Evolutionary conservation across 1,140 invertebrate genomes (phyloP).

Genomic region (Asobara japonica): DNA sequence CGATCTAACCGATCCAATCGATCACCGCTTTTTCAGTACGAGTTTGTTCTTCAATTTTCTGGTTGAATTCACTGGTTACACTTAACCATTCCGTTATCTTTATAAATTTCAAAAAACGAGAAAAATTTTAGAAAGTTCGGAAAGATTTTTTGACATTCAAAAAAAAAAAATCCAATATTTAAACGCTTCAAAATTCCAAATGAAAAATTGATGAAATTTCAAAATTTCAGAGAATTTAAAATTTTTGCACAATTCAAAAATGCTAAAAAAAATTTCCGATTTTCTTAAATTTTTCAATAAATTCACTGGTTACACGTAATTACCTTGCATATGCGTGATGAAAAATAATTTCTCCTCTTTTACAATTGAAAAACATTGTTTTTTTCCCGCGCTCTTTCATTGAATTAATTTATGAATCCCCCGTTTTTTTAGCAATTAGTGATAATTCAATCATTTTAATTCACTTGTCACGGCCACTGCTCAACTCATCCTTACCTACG

Average conservation of each 20-base stretch:
- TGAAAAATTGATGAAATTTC: too few species aligned
- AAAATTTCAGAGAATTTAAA: too few species aligned
- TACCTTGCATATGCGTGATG: not conserved
- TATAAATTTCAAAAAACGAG: too few species aligned
- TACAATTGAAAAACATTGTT: not conserved
- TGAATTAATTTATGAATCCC: conserved; percentile 16
- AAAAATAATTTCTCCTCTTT: conserved; percentile 22
- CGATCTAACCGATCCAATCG: not conserved
- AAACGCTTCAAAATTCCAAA: too few species aligned
- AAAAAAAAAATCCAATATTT: too few species aligned
- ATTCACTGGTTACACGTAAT: not conserved
- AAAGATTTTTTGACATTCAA: too few species aligned
- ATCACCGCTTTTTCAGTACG: not conserved
- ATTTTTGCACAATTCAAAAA: too few species aligned
- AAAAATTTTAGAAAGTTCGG: too few species aligned
- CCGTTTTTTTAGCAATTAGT: not conserved
- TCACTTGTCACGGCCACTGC: not conserved
- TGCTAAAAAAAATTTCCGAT: too few species aligned
- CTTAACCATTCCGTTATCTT: too few species aligned
- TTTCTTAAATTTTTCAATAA: too few species aligned
- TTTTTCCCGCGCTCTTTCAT: conserved; percentile 1
- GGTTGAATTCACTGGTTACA: not conserved
- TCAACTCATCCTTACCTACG: not conserved
- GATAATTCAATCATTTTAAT: not conserved
- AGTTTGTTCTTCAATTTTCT: not conserved